Conservation (phyloP, 2,797 vertebrate genomes). For the Masticophis lateralis region DNA sequence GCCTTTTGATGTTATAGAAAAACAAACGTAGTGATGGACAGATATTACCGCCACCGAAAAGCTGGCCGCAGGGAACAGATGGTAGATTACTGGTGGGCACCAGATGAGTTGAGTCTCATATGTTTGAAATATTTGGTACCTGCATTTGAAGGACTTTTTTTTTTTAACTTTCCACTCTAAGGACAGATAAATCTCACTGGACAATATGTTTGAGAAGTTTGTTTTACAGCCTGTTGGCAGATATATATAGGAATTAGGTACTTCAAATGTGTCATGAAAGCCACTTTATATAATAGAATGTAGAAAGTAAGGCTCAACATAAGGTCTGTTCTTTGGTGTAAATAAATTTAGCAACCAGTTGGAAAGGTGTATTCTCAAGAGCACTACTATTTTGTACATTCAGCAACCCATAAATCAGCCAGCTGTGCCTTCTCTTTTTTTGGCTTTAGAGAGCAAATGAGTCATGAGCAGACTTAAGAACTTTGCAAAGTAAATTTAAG, state of each 20-base stretch:
- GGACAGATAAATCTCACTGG: conserved; percentile 10
- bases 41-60: background rate
- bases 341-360: conserved; percentile 33
- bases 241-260: background rate
- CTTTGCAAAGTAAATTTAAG: background rate
- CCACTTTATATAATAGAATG: conserved; percentile 21
- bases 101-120: background rate
- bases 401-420: conserved; percentile 27
- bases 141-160: background rate
- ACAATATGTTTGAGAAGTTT: conserved; percentile 24
- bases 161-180: background rate
- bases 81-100: background rate
- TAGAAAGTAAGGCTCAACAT: conserved; percentile 36
- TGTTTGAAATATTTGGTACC: background rate
- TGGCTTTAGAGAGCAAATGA: conserved; percentile 16
- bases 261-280: conserved; percentile 23
- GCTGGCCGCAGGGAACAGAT: background rate
- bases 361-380: conserved; percentile 11
- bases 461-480: background rate
- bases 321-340: conserved; percentile 27
- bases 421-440: conserved; percentile 2
- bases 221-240: background rate
- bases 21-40: background rate
- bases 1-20: background rate
- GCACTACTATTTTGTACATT: background rate